Evolutionary conservation across 2,888 invertebrate species (phyloP).

Genomic region (Agrilus cyanescens): DNA sequence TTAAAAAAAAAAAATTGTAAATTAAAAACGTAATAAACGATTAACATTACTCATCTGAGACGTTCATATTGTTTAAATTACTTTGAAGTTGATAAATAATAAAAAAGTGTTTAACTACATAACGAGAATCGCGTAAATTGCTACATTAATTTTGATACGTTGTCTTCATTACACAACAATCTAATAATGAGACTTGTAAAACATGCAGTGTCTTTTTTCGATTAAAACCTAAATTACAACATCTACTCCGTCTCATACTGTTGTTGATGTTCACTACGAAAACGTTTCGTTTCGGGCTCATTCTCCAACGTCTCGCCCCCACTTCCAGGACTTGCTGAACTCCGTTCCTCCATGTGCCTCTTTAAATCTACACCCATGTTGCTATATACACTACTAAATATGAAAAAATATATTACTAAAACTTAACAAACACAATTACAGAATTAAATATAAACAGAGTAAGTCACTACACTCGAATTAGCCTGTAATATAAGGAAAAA

Average conservation of each 20-base stretch:
- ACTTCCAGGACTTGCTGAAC: conserved; percentile 29
- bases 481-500: no score
- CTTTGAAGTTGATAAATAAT: no score
- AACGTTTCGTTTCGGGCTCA: conserved; percentile 32
- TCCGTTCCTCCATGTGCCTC: conserved; percentile 31
- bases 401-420: conserved; percentile 1
- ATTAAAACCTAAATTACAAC: not conserved
- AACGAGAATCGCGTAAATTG: no score
- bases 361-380: conserved; percentile 31
- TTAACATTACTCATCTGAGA: no score
- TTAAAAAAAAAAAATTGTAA: no score
- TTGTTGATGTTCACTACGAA: conserved; percentile 23
- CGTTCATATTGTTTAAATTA: no score
- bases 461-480: not conserved
- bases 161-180: no score
- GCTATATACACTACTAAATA: conserved; percentile 23
- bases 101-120: no score
- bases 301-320: conserved; percentile 26
- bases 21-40: no score
- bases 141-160: no score
- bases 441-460: not conserved
- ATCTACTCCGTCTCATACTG: conserved; percentile 31
- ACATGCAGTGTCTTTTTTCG: not conserved
- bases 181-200: no score
- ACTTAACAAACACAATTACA: not conserved